Conservation (phyloP, 35 echinoderm and acorn worm genomes). For the Holothuria glaberrima region DNA sequence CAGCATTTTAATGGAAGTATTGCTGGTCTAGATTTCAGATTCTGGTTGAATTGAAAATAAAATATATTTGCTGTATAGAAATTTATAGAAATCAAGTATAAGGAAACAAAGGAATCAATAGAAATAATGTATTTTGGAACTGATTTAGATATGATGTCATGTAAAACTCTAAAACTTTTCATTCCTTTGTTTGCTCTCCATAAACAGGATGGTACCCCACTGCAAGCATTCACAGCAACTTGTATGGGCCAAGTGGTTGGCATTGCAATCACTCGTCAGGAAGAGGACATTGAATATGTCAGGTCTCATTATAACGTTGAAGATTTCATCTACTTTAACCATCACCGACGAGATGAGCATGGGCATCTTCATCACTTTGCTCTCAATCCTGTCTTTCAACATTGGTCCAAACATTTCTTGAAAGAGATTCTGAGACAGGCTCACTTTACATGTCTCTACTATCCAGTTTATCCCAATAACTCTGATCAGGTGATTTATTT, state of each 20-base stretch:
- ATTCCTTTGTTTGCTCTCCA: not conserved
- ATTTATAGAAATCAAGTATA: too few relatives aligned
- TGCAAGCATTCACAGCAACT: constrained; percentile 86
- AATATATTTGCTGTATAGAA: too few relatives aligned
- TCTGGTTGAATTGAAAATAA: too few relatives aligned
- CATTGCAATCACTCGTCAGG: constrained; percentile 78
- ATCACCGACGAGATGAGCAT: constrained; percentile 94
- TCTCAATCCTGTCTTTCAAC: constrained; percentile 94
- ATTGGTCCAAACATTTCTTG: constrained; percentile 87
- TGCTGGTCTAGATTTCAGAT: too few relatives aligned
- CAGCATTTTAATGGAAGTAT: too few relatives aligned
- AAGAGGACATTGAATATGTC: constrained; percentile 97
- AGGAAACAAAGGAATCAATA: too few relatives aligned
- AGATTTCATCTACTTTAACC: constrained; percentile 99
- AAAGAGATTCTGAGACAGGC: constrained; percentile 86
- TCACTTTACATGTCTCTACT: constrained; percentile 89
- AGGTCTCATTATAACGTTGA: constrained; percentile 99
- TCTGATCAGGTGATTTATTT: constrained; percentile 20
- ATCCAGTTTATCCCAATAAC: constrained; percentile 81
- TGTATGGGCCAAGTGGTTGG: constrained; percentile 89
- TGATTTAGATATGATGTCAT: too few relatives aligned
- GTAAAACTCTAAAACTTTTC: too few relatives aligned
- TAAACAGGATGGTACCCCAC: constrained; percentile 79
- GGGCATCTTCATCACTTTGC: constrained; percentile 97
- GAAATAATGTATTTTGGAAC: too few relatives aligned